Evolutionary conservation across 35 echinoderm and acorn worm species (phyloP).

Genomic region (Stichopus chloronotus): DNA sequence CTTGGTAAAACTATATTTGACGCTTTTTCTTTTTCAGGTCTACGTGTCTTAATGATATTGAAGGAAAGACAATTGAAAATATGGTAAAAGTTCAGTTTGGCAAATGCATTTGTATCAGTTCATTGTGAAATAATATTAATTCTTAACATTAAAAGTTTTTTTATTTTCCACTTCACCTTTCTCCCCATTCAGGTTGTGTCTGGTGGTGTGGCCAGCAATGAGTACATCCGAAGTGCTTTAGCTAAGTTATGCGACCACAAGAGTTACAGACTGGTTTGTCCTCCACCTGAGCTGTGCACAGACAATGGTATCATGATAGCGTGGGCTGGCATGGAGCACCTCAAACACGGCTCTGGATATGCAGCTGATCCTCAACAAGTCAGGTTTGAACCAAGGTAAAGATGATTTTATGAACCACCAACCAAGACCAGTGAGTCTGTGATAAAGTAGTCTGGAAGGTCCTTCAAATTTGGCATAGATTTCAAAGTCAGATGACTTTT

Average conservation of each 20-base stretch:
- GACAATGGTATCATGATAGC: conserved; percentile 99
- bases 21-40: not conserved
- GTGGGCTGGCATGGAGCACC: conserved; percentile 95
- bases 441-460: too few relatives aligned
- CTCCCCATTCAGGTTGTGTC: conserved; percentile 77
- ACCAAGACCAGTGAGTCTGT: too few relatives aligned
- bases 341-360: conserved; percentile 81
- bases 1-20: conserved; percentile 63
- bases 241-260: conserved; percentile 54
- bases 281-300: conserved; percentile 84
- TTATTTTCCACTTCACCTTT: too few relatives aligned
- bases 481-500: too few relatives aligned
- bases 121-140: too few relatives aligned
- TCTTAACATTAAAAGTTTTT: too few relatives aligned
- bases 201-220: conserved; percentile 94
- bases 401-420: not conserved
- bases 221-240: conserved; percentile 83
- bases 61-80: not conserved
- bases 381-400: conserved; percentile 94
- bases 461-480: too few relatives aligned
- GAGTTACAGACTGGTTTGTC: conserved; percentile 82
- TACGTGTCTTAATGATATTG: not conserved
- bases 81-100: too few relatives aligned
- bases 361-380: conserved; percentile 79
- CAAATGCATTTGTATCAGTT: too few relatives aligned